Conservation (phyloP, 1,140 invertebrate species). For the Bombus vancouverensis region DNA sequence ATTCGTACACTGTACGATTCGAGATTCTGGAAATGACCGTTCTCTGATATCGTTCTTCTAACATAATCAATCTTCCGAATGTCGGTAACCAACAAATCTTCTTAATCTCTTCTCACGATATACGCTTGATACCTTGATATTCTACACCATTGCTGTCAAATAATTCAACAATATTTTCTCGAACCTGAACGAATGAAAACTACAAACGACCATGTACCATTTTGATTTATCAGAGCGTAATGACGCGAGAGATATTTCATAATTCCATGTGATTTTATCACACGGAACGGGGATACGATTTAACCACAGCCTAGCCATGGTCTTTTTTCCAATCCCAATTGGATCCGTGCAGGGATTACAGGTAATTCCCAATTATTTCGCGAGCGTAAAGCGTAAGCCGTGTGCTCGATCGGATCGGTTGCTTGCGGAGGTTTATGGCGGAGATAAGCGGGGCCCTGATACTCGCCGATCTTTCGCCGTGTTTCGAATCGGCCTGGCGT, state of each 20-base stretch:
- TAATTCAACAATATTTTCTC: background rate
- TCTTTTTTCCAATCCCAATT: slow-evolving; percentile 1
- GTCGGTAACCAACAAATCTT: too few relatives aligned
- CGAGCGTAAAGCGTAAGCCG: slow-evolving; percentile 41
- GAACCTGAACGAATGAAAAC: background rate
- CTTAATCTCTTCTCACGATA: background rate
- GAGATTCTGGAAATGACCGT: background rate
- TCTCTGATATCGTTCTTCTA: background rate
- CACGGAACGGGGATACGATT: too few relatives aligned
- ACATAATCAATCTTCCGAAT: background rate
- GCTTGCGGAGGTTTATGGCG: slow-evolving; percentile 44
- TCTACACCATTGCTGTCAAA: background rate
- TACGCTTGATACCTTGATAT: background rate
- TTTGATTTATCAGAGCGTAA: background rate
- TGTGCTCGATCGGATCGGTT: slow-evolving; percentile 30
- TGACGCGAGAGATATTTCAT: background rate
- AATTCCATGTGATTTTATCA: slow-evolving; percentile 25
- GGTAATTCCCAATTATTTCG: slow-evolving; percentile 63
- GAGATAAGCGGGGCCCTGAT: slow-evolving; percentile 53
- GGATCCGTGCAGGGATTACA: slow-evolving; percentile 8
- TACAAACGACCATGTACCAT: background rate
- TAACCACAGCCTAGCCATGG: background rate
- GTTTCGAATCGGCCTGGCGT: slow-evolving; percentile 38
- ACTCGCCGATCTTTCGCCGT: slow-evolving; percentile 45
- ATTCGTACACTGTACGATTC: background rate